Base-by-base conservation (phyloP, 2,113 vertebrate species). In the Epinephelus cyanopodus region DNA sequence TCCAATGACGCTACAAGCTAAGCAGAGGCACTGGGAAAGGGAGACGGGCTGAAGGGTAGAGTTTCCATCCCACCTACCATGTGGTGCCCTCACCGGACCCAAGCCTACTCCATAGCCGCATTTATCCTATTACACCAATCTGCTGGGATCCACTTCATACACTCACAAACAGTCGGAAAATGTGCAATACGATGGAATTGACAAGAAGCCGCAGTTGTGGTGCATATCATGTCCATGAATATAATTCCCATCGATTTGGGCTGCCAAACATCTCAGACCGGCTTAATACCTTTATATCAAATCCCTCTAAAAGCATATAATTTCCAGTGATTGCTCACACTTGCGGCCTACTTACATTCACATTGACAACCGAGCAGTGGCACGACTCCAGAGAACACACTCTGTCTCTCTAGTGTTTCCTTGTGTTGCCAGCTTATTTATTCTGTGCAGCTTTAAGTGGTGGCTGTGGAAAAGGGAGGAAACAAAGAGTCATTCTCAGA, bases 271-370 rank as follows among this genome's bases (percentile, higher is more conserved):
- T 90, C 90, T 85, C 89, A 88, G 89, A 90, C 87, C 77, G 64
- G 84, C 91, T 94, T 93, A 95, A 95, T 95, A 94, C 93, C 88
- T 93, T 93, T 90, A 92, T 90, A 95, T 93, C 88, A 94, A 94
- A 95, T 95, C 93, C 93, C 77, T 85, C 89, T 94, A 93, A 95
- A 94, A 94, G 94, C 91, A 73, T 91, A 94, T 94, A 90, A 94
- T 95, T 96, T 96, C 89, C 94, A 93, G 82, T 92, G 94, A 95
- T 94, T 94, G 94, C 93, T 93, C 92, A 92, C 94, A 93, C 94
- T 94, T 94, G 90, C 54, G 93, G 93, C 90, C 88, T 90, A 88
- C 92, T 93, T 94, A 90, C 89, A 89, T 92, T 92, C 89, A 87
- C 92, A 87, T 61, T 84, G 86, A 88, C 92, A 92, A 90, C 80